Evolutionary conservation across 2,888 invertebrate genomes (phyloP).

Genomic region (Cantharis rufa): DNA sequence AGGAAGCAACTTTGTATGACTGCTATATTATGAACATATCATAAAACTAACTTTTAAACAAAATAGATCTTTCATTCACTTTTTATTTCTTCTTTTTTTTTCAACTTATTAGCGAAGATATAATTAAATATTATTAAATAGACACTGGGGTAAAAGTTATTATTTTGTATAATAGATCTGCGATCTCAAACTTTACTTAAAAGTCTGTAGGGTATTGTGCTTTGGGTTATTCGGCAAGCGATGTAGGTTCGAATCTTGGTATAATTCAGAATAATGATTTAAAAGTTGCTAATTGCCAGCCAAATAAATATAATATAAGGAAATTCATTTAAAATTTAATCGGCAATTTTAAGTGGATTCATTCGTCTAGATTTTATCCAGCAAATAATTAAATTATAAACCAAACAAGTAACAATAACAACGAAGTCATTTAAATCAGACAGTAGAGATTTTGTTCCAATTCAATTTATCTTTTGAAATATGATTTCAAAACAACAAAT

Average conservation of each 20-base stretch:
- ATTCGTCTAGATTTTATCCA: not conserved
- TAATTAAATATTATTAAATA: not conserved
- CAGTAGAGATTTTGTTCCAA: not conserved
- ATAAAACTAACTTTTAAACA: not conserved
- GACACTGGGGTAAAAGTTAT: not conserved
- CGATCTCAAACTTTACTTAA: not conserved
- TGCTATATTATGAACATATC: not conserved
- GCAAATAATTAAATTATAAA: not conserved
- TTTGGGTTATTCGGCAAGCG: too few relatives aligned
- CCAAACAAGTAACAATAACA: not conserved
- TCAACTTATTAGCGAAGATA: not conserved
- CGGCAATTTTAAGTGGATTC: not conserved
- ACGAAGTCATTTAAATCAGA: not conserved
- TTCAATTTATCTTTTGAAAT: not conserved
- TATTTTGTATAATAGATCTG: not conserved
- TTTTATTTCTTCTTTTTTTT: not conserved
- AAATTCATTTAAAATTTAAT: not conserved
- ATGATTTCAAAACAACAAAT: not conserved
- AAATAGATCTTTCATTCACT: not conserved
- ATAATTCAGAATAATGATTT: not conserved
- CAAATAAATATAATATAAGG: not conserved
- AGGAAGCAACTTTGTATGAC: not conserved
- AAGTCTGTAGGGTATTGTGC: too few relatives aligned
- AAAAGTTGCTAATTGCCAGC: not conserved
- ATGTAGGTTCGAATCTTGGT: too few relatives aligned